phyloP scores from a whole-genome alignment of 2,888 invertebrate genomes.

The Strigamia transsilvanica region DNA sequence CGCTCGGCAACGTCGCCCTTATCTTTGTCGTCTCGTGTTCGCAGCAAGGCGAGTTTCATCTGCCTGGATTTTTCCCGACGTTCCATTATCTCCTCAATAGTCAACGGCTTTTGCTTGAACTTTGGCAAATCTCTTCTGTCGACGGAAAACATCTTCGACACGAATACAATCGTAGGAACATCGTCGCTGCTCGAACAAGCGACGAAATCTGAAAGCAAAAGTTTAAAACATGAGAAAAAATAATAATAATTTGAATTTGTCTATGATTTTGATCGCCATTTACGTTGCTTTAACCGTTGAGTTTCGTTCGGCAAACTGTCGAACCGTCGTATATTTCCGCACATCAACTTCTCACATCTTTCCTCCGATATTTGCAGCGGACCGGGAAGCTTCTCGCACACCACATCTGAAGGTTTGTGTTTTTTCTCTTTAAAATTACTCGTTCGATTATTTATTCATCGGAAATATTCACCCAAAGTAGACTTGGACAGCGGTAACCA shows the following conservation, averaged over 20 bases:
- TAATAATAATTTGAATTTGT: conserved; percentile 17
- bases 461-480: conserved; percentile 69
- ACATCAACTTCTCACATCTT: conserved; percentile 84
- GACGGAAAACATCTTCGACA: conserved; percentile 90
- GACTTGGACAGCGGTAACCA: conserved; percentile 88
- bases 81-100: conserved; percentile 75
- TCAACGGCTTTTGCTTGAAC: conserved; percentile 68
- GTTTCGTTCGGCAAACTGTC: conserved; percentile 75
- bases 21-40: neutral
- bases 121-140: conserved; percentile 79
- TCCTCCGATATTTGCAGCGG: conserved; percentile 78
- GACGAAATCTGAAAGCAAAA: conserved; percentile 59
- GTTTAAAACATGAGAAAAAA: neutral
- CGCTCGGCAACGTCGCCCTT: neutral
- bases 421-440: too few relatives aligned
- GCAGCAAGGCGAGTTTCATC: neutral
- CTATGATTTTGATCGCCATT: too few relatives aligned
- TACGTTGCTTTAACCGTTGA: conserved; percentile 74
- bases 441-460: conserved; percentile 47
- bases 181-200: conserved; percentile 73
- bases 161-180: conserved; percentile 76
- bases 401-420: conserved; percentile 69
- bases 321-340: conserved; percentile 71
- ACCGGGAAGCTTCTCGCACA: conserved; percentile 81
- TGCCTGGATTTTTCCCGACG: conserved; percentile 75